Percentiles rank a stretch among this genome's conserved stretches.
These are phyloP conservation scores for Mola mola DNA, from an alignment of 2,113 vertebrate genomes.

Conservation along the genomic window DNA sequence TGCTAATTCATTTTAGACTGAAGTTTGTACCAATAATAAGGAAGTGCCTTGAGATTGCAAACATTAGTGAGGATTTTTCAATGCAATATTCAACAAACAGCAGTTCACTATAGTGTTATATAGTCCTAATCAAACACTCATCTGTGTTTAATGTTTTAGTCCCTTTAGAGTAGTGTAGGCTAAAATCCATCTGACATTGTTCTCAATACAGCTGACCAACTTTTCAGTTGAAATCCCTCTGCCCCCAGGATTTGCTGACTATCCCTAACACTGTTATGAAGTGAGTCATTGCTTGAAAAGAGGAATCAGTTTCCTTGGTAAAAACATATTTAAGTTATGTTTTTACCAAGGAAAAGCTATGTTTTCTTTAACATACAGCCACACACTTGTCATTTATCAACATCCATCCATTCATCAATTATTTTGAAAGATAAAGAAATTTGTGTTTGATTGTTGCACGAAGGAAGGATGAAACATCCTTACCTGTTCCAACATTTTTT, in stretches of 20 bases:
- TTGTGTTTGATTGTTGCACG: neutral
- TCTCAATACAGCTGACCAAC: conserved; percentile 52
- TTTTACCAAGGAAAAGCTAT: too few relatives aligned
- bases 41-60: neutral
- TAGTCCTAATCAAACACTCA: conserved; percentile 3
- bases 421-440: too few relatives aligned
- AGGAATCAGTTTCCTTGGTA: conserved; percentile 32
- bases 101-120: too few relatives aligned
- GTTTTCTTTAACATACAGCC: neutral
- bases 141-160: neutral
- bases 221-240: conserved; percentile 46
- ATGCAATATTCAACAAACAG: too few relatives aligned
- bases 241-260: conserved; percentile 63
- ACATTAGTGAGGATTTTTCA: neutral
- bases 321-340: too few relatives aligned
- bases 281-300: conserved; percentile 61
- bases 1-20: conserved; percentile 10
- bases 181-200: conserved; percentile 23
- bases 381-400: neutral
- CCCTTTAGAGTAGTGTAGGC: conserved; percentile 22
- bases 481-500: neutral
- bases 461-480: neutral
- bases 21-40: neutral
- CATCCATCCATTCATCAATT: neutral
- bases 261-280: conserved; percentile 62